Evolutionary conservation across 2,113 vertebrate species (phyloP).

Genomic region (Corythoichthys haematopterus): DNA sequence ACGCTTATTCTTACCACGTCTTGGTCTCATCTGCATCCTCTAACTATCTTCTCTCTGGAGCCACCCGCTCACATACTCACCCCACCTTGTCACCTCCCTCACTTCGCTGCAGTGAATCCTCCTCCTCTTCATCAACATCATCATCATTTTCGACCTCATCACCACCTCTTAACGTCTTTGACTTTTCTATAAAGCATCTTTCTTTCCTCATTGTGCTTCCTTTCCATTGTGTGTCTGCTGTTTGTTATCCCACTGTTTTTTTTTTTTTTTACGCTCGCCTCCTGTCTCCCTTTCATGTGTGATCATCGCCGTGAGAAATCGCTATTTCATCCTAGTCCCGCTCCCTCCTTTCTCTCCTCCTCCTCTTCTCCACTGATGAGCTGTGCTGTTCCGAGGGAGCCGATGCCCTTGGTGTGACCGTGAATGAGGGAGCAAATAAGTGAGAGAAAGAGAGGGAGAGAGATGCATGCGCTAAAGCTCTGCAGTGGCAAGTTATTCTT

Average conservation of each 20-base stretch:
- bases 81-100: constrained; percentile 31
- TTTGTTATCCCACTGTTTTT: background rate
- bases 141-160: background rate
- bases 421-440: constrained; percentile 10
- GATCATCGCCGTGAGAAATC: constrained; percentile 4
- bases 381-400: constrained; percentile 38
- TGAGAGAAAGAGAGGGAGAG: constrained; percentile 30
- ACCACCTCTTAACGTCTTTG: constrained; percentile 65
- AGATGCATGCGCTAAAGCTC: constrained; percentile 40
- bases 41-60: constrained; percentile 12
- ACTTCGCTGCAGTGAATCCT: constrained; percentile 63
- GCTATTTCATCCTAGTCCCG: constrained; percentile 8
- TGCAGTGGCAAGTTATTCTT: constrained; percentile 48
- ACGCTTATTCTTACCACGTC: background rate
- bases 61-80: constrained; percentile 21
- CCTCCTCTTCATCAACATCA: background rate
- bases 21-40: constrained; percentile 11
- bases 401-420: constrained; percentile 63
- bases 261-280: background rate
- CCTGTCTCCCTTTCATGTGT: constrained; percentile 17
- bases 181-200: constrained; percentile 11
- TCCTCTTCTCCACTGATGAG: constrained; percentile 27
- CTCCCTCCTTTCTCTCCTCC: constrained; percentile 21
- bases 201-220: constrained; percentile 16
- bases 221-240: constrained; percentile 12